Evolutionary conservation across 2,113 vertebrate species (phyloP).

Genomic region (Pygoscelis antarcticus): DNA sequence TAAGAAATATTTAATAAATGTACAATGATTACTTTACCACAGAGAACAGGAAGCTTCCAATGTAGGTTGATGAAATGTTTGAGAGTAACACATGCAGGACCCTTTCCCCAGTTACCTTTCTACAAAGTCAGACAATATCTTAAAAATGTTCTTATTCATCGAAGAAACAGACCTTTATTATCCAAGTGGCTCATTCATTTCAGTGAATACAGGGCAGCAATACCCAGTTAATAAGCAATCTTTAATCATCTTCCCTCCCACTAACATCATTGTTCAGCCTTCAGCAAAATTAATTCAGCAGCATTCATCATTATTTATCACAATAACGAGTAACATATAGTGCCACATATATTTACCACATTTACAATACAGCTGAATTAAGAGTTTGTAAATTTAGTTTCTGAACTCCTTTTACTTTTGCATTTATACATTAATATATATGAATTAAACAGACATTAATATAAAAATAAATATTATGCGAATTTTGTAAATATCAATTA

Average conservation of each 20-base stretch:
- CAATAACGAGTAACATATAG: neutral
- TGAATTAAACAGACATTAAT: neutral
- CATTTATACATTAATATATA: neutral
- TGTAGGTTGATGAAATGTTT: neutral
- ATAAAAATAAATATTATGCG: neutral
- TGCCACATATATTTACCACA: neutral
- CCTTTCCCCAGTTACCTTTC: neutral
- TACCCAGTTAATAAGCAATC: neutral
- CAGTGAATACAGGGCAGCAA: neutral
- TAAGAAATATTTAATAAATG: constrained; percentile 12
- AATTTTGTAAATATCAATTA: neutral
- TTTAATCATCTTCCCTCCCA: neutral
- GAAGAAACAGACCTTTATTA: neutral
- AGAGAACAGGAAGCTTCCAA: neutral
- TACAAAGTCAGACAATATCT: neutral
- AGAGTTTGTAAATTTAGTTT: neutral
- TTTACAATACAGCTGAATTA: neutral
- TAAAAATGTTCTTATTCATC: neutral
- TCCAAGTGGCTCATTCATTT: neutral
- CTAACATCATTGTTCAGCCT: neutral
- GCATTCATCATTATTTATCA: neutral
- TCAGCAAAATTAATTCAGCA: neutral
- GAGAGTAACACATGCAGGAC: neutral
- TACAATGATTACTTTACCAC: neutral
- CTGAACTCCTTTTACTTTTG: neutral